phyloP scores from a whole-genome alignment of 1,140 invertebrate genomes.

The Pseudomyrmex flavicornis region DNA sequence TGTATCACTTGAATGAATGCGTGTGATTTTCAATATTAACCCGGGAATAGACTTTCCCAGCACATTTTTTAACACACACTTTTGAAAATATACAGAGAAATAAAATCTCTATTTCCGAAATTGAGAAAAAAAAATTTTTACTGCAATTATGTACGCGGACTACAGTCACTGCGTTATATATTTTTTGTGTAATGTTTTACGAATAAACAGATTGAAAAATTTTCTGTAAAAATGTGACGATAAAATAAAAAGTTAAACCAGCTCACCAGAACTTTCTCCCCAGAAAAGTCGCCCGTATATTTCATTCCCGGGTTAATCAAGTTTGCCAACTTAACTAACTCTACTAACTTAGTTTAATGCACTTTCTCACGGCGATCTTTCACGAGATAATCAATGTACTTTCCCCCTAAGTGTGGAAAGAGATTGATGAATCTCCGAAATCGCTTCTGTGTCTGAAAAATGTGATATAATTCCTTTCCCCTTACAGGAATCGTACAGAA shows the following conservation, averaged over 20 bases:
- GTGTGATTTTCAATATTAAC: slow-evolving; percentile 34
- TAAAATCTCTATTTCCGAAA: background rate
- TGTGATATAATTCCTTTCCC: slow-evolving; percentile 70
- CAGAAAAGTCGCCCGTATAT: background rate
- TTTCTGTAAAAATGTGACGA: background rate
- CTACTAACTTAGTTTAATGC: slow-evolving; percentile 53
- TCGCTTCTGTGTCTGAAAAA: slow-evolving; percentile 28
- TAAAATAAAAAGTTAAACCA: background rate
- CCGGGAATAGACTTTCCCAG: background rate
- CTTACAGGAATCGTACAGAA: slow-evolving; percentile 78
- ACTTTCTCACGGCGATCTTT: background rate
- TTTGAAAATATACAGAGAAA: background rate
- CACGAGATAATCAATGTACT: background rate
- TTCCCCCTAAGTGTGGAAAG: background rate
- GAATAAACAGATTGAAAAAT: slow-evolving; percentile 8
- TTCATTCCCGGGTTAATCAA: slow-evolving; percentile 42
- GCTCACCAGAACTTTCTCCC: no score
- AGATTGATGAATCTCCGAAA: slow-evolving; percentile 18
- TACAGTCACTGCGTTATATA: no score
- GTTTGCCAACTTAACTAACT: slow-evolving; percentile 46
- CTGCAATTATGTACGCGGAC: no score
- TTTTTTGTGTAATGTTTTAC: background rate
- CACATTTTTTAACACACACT: background rate
- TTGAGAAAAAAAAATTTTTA: no score
- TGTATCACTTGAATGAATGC: background rate